Evolutionary conservation across 2,797 vertebrate species (phyloP), one percentile per base, ranked within the genome.

Genomic region (Bucorvus abyssinicus): DNA sequence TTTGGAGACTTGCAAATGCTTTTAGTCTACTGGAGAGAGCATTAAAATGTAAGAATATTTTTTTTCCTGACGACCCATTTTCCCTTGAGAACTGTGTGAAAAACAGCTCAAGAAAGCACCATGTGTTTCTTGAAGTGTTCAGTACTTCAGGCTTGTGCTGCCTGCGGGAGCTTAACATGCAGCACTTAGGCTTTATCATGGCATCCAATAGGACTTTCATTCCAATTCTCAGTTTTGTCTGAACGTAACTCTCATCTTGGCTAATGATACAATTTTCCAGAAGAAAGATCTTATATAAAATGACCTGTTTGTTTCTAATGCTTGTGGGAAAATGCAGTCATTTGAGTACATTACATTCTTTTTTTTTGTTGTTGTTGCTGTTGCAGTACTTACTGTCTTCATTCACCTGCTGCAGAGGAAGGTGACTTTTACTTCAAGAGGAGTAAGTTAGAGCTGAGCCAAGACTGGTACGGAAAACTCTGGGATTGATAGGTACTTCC

Each of bases 341-440:
- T 40, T 86, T 75, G 76, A 88, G 61, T 91, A 75, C 15, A 30
- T 86, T 55, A 50, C 44, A 78, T 70, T 65, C 45, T 45, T 45
- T 47, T 47, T 47, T 47, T 47, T 45, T 20, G 19, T 85, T 70
- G n/a, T n/a, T n/a, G n/a, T n/a, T n/a, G n/a, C n/a, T 81, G 13
- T 95, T 93, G 90, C 82, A 86, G 76, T 93, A 61, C 32, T 87
- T 93, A 47, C 45, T 84, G 69, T 75, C 73, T 86, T 95, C 42
- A 69, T 61, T 94, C 80, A 94, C 10, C 26, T 78, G 84, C 73
- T 95, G 80, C 83, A 95, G 76, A 79, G 83, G 69, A 69, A 32
- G 80, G 77, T 88, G 69, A 73, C 87, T 90, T 94, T 42, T 65
- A 73, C 73, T 84, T 94, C 80, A 61, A 73, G 61, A 84, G 76